Conservation (phyloP, 2,888 invertebrate genomes). For the Drosophila bunnanda region DNA sequence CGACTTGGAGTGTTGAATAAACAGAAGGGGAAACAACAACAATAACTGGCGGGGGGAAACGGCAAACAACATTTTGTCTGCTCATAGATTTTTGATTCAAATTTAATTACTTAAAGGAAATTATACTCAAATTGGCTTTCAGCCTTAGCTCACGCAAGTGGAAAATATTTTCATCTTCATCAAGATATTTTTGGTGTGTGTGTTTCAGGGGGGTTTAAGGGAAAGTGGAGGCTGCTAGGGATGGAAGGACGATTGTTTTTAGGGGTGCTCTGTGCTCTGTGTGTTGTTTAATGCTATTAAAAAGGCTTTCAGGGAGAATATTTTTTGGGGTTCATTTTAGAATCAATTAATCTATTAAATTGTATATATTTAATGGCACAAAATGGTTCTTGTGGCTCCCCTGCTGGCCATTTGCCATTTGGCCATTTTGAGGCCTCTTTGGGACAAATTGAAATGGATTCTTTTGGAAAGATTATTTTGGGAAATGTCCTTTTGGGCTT, state of each 20-base stretch:
- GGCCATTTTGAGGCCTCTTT: constrained; percentile 7
- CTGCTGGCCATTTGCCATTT: constrained; percentile 11
- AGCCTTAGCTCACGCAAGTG: constrained; percentile 49
- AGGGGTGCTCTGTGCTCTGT: constrained; percentile 25
- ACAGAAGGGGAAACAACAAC: constrained; percentile 22
- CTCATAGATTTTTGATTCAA: constrained; percentile 52
- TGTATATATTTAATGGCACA: constrained; percentile 38
- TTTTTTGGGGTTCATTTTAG: constrained; percentile 43
- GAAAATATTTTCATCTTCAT: constrained; percentile 51
- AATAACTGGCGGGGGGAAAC: constrained; percentile 2
- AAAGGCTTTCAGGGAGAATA: constrained; percentile 39
- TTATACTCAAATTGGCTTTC: constrained; percentile 58
- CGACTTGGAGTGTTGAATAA: constrained; percentile 35
- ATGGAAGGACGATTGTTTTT: constrained; percentile 19
- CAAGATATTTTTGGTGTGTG: constrained; percentile 37
- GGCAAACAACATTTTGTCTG: constrained; percentile 34
- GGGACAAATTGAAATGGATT: constrained; percentile 7
- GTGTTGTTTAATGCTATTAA: constrained; percentile 47
- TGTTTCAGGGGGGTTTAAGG: constrained; percentile 20
- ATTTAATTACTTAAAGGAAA: constrained; percentile 63
- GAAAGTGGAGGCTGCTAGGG: constrained; percentile 11
- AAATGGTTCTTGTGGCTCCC: constrained; percentile 40
- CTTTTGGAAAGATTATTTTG: not conserved
- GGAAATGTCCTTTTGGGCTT: not conserved
- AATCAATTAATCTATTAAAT: constrained; percentile 47